phyloP scores from a whole-genome alignment of 2,888 invertebrate genomes.

The Marronus borbonicus region DNA sequence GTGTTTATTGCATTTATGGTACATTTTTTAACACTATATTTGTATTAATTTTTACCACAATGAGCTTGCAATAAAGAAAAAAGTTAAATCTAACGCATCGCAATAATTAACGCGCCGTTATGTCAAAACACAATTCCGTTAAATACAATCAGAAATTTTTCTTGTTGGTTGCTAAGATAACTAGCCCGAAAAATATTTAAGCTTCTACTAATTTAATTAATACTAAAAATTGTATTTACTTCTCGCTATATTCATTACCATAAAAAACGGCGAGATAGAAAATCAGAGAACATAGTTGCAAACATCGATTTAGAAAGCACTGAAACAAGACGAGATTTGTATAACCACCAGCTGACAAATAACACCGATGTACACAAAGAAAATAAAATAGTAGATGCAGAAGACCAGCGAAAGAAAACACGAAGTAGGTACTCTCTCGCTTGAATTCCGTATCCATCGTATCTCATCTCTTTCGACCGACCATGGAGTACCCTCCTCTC shows the following conservation, averaged over 20 bases:
- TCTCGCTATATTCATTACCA: background rate
- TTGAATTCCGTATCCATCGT: conserved; percentile 26
- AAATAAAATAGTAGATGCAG: conserved; percentile 32
- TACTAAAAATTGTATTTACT: background rate
- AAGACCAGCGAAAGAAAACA: conserved; percentile 33
- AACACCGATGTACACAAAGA: conserved; percentile 40
- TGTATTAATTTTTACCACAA: no score
- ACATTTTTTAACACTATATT: no score
- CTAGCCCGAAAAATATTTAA: no score
- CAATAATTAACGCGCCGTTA: no score
- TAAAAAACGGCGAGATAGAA: conserved; percentile 5
- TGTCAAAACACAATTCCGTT: no score
- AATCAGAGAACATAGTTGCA: background rate
- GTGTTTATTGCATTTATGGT: no score
- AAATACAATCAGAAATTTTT: no score
- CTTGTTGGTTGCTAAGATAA: no score
- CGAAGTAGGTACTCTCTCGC: conserved; percentile 15
- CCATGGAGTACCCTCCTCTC: conserved; percentile 2
- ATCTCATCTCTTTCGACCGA: conserved; percentile 32
- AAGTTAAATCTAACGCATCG: no score
- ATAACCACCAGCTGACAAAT: conserved; percentile 44
- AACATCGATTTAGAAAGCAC: background rate
- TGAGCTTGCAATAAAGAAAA: no score
- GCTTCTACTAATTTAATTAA: background rate
- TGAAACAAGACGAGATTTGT: conserved; percentile 30